Evolutionary conservation across 2,113 vertebrate species (phyloP).

Genomic region (Verasper variegatus): DNA sequence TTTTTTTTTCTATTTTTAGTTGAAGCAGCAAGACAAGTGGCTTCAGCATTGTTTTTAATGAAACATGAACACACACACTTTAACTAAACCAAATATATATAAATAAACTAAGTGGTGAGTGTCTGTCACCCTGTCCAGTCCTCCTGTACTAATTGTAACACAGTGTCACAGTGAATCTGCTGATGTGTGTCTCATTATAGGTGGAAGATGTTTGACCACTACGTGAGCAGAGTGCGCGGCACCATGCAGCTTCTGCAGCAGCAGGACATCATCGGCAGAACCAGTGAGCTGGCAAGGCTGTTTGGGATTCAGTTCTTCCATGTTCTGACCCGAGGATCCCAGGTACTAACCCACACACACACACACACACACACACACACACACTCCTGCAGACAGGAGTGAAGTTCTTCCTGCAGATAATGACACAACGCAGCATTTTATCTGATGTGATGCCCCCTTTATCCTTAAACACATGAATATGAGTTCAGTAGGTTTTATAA

Average conservation of each 20-base stretch:
- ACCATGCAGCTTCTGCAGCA: conserved; percentile 92
- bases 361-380: too few relatives aligned
- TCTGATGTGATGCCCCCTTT: too few relatives aligned
- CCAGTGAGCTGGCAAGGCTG: conserved; percentile 95
- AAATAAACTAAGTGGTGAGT: too few relatives aligned
- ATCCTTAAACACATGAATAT: too few relatives aligned
- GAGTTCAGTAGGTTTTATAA: too few relatives aligned
- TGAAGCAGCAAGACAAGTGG: not conserved
- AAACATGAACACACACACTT: too few relatives aligned
- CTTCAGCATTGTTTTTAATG: too few relatives aligned
- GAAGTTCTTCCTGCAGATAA: too few relatives aligned
- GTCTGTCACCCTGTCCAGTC: too few relatives aligned
- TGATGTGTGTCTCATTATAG: conserved; percentile 71
- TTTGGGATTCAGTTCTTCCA: conserved; percentile 99
- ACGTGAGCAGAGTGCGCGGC: conserved; percentile 88
- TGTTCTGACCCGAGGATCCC: conserved; percentile 94
- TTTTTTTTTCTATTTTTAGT: not conserved
- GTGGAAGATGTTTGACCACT: conserved; percentile 98
- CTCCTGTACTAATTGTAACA: not conserved
- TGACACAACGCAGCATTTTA: too few relatives aligned
- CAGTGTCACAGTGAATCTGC: not conserved
- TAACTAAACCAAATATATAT: too few relatives aligned
- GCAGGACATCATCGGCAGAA: conserved; percentile 93
- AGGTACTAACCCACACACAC: conserved; percentile 61
- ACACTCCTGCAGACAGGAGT: too few relatives aligned